These are phyloP conservation scores for Drosophila arizonae DNA, from an alignment of 1,140 invertebrate genomes.

Conservation along the genomic window DNA sequence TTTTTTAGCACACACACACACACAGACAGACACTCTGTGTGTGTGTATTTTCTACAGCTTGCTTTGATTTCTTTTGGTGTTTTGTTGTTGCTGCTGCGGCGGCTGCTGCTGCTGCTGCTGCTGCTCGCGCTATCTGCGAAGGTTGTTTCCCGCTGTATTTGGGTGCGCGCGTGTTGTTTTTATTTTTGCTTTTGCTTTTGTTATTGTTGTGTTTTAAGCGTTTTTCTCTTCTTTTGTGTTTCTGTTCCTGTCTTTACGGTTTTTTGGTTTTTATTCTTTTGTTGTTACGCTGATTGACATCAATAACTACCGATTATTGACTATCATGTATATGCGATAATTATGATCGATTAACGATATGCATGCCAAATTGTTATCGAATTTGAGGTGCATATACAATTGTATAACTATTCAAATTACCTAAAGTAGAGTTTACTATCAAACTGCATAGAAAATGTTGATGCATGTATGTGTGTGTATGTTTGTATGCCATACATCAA, in stretches of 20 bases:
- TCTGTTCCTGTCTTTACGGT: conserved; percentile 10
- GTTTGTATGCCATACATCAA: too few relatives aligned
- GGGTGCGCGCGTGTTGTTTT: conserved; percentile 3
- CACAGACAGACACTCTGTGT: conserved; percentile 7
- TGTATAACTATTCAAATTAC: too few relatives aligned
- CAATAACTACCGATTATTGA: conserved; percentile 17
- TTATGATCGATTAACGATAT: conserved; percentile 2
- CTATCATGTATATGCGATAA: conserved; percentile 6
- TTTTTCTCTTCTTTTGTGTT: conserved; percentile 3
- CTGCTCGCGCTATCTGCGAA: conserved; percentile 25
- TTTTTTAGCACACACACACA: conserved; percentile 51
- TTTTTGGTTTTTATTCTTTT: not conserved
- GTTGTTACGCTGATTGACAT: conserved; percentile 12
- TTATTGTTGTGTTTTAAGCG: not conserved
- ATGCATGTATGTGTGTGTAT: not conserved
- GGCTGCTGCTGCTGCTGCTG: conserved; percentile 3
- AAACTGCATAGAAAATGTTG: too few relatives aligned
- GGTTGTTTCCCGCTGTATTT: conserved; percentile 29
- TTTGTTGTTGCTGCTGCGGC: conserved; percentile 11
- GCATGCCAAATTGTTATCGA: conserved; percentile 3
- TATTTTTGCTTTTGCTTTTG: not conserved
- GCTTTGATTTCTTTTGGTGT: conserved; percentile 63
- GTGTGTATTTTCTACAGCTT: conserved; percentile 31
- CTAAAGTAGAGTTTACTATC: too few relatives aligned
- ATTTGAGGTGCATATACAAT: not conserved